Evolutionary conservation across 2,113 vertebrate genomes (phyloP), one percentile per base, ranked within the genome.

Genomic region (Tinamus guttatus): DNA sequence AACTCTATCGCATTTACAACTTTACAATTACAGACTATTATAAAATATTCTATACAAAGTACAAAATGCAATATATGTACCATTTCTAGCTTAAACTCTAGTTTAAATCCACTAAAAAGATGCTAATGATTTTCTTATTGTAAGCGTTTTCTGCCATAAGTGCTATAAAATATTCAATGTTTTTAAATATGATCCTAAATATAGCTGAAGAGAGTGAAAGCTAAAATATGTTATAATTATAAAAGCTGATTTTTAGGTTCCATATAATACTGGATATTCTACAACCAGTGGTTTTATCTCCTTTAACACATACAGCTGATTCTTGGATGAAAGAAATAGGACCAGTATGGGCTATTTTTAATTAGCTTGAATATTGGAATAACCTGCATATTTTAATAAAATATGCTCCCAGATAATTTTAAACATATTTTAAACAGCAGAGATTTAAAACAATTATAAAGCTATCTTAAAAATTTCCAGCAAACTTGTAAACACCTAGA

Each of bases 311-410:
- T 92, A 77, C 24, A 75, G 20, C 14, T 0, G 1, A 60, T 75
- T 89, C 28, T 75, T 59, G 38, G 51, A 88, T 94, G 34, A 74
- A 93, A 75, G 68, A 51, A 94, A 71, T 20, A 67, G 21, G 34
- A 86, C 45, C 9, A 85, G 40, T 32, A 40, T 41, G 18, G 41
- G 63, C 43, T 78, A 60, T 47, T 90, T 94, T 93, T 88, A 93
- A 92, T 93, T 95, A 93, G 69, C 28, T 68, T 47, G 83, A 83
- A 68, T 88, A 94, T 93, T 93, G 93, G 56, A 84, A 84, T 81
- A 94, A 56, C 47, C 56, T 84, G 59, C 70, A 85, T 90, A 83
- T 90, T 94, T 95, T 92, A 85, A 34, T 59, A 88, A 94, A 96
- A 94, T 78, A 93, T 51, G 88, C 16, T 94, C 5, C 3, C 30